Evolutionary conservation across 2,797 vertebrate species (phyloP).

Genomic region (Neosalanx taihuensis): DNA sequence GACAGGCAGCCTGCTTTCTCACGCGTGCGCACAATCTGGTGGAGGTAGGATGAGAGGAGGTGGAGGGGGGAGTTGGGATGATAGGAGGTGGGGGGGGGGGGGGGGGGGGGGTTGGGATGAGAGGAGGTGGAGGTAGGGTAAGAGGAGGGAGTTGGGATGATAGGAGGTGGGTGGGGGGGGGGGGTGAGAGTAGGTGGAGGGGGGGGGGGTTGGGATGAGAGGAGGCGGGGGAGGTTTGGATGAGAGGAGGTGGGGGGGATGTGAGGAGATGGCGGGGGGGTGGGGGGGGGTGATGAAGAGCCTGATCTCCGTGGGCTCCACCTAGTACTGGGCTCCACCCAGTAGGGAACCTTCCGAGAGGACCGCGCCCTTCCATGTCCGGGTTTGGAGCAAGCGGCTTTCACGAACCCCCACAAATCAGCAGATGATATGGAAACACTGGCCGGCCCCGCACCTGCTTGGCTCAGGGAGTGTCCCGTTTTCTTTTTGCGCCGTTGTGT

Average conservation of each 20-base stretch:
- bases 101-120: too few species aligned
- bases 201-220: constrained; percentile 31
- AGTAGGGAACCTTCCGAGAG: too few species aligned
- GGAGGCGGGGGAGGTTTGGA: constrained; percentile 26
- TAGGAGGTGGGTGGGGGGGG: constrained; percentile 24
- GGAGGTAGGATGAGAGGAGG: constrained; percentile 34
- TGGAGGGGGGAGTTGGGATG: too few species aligned
- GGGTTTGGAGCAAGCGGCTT: neutral
- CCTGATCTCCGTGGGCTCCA: neutral
- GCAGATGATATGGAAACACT: neutral
- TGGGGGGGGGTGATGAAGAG: constrained; percentile 14
- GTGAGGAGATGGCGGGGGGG: constrained; percentile 17
- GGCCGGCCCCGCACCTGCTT: too few species aligned
- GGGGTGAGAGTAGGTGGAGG: constrained; percentile 26
- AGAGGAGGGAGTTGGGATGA: too few species aligned
- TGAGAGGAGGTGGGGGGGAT: constrained; percentile 24
- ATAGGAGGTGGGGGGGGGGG: too few species aligned
- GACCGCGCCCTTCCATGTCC: neutral
- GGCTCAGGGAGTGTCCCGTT: too few species aligned
- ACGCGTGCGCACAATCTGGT: too few species aligned
- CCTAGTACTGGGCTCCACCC: neutral
- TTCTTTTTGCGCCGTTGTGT: too few species aligned
- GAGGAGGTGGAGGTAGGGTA: too few species aligned
- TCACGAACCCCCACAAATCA: too few species aligned
- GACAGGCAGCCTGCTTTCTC: too few species aligned